Base-by-base conservation (phyloP, 2,797 vertebrate species). In the Sebastes glaucus region DNA sequence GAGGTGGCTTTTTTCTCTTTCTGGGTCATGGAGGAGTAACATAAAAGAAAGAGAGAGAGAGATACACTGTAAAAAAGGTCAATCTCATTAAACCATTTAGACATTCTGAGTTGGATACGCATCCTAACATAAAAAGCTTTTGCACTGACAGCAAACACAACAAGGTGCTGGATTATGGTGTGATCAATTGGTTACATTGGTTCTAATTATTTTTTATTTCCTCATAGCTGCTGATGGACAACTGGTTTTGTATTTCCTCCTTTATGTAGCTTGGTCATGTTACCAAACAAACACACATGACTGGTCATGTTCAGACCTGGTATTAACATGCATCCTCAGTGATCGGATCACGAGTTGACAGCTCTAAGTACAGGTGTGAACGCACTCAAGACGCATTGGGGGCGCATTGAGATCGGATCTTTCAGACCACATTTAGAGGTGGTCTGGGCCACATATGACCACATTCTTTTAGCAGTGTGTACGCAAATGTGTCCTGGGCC, bases 1-100 rank as follows among this genome's bases (percentile, higher is more conserved):
- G 92, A 91, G 83, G 77, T 82, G 84, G 87, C 86, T 78, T 93
- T 92, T 46, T 53, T 22, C 62, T 82, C 46, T 91, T 89, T 92
- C 88, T 92, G 82, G 90, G 88, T 91, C 89, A 88, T 4, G 9
- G 20, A 73, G 18, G 63, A 86, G 59, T 69, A 59, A 77, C 23
- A 69, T 46, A 75, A 28, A 83, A 69, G 53, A 75, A 25, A 83
- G 60, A 65, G 52, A 71, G 30, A 42, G 28, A 63, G 35, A 72
- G 28, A 32, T 11, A 66, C 74, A 35, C 68, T 65, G 25, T 66
- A 70, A 80, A 84, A 81, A 81, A 73, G 74, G 53, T 82, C 71
- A 78, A n/a, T 71, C 66, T 74, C 78, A 71, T 81, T 61, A 82
- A 79, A 75, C 32, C 33, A 66, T 67, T 56, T 53, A 62, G 11